Evolutionary conservation across 2,888 invertebrate genomes (phyloP).

Genomic region (Automeris io): DNA sequence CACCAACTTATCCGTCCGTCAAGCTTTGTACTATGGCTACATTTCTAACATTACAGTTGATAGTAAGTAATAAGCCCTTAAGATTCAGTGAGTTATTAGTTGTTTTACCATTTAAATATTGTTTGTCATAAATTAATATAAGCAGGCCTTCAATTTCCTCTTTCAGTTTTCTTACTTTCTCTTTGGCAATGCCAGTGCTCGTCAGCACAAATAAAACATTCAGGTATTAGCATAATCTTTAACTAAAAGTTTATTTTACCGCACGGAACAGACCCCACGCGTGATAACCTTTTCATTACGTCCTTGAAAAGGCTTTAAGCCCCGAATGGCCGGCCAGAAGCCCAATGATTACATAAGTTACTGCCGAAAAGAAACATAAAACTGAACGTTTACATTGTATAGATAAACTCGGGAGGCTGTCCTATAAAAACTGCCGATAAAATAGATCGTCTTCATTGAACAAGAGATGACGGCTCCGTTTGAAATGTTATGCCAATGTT

Average conservation of each 20-base stretch:
- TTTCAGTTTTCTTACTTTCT: too few species aligned
- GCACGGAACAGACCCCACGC: background rate
- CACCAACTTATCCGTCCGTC: too few species aligned
- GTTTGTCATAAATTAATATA: too few species aligned
- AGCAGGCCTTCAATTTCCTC: too few species aligned
- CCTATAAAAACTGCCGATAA: conserved; percentile 26
- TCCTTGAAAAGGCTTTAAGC: conserved; percentile 1
- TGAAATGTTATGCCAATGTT: conserved; percentile 15
- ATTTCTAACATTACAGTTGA: too few species aligned
- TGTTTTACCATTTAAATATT: too few species aligned
- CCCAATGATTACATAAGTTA: conserved; percentile 5
- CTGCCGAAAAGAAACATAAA: conserved; percentile 9
- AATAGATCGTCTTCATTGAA: conserved; percentile 15
- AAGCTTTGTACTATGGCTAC: too few species aligned
- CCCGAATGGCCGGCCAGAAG: background rate
- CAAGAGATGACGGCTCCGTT: conserved; percentile 7
- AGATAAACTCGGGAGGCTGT: conserved; percentile 12
- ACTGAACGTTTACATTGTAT: conserved; percentile 10
- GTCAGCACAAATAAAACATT: too few species aligned
- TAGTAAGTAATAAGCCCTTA: too few species aligned
- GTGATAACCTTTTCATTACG: conserved; percentile 4
- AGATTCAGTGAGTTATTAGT: too few species aligned
- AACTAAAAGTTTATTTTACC: background rate
- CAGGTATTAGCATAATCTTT: conserved; percentile 1
- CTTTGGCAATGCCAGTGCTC: too few species aligned